Percentiles rank a stretch among this genome's conserved stretches.
Conservation (phyloP, 2,113 vertebrate genomes). For the Aplodontia rufa region DNA sequence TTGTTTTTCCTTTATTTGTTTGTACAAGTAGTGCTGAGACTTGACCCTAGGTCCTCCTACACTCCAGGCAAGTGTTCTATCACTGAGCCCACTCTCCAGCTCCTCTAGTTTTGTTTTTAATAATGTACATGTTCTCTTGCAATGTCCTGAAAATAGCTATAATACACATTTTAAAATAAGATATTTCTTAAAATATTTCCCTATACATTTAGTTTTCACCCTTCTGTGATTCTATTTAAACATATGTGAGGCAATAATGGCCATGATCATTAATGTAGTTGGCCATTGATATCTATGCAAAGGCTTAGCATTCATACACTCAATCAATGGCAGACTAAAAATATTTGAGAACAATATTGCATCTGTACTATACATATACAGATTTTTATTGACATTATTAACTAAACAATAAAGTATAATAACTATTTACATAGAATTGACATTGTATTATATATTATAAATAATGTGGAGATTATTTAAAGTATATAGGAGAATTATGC, state of each 20-base stretch:
- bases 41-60: too few species aligned
- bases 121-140: not conserved
- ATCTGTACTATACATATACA: not conserved
- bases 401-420: not conserved
- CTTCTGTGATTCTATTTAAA: not conserved
- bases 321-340: not conserved
- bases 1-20: too few species aligned
- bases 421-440: not conserved
- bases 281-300: not conserved
- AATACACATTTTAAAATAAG: not conserved
- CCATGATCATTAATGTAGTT: not conserved
- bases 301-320: not conserved
- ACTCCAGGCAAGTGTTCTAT: too few species aligned
- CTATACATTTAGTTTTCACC: not conserved
- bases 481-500: rapidly evolving
- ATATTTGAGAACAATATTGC: not conserved
- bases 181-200: not conserved
- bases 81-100: too few species aligned
- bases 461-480: not conserved
- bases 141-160: not conserved
- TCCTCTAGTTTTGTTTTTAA: too few species aligned
- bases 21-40: too few species aligned
- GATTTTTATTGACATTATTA: too few species aligned
- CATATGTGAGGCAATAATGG: not conserved
- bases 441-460: not conserved